Conservation (phyloP, 1,140 invertebrate species). For the Pseudomyrmex gracilis region DNA sequence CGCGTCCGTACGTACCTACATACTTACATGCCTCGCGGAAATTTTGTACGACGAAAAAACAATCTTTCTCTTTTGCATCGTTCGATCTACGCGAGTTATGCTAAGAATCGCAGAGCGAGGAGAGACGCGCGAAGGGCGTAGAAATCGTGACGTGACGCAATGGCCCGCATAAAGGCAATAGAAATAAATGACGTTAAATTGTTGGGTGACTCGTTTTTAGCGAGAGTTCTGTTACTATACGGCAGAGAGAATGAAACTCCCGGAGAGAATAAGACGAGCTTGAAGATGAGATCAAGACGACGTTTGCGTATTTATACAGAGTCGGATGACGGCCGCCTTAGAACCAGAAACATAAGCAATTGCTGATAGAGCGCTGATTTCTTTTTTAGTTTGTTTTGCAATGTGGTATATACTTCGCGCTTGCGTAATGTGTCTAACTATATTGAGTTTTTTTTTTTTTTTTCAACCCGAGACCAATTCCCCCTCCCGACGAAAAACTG, state of each 20-base stretch:
- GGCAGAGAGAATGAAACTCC: too few species aligned
- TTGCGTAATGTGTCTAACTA: neutral
- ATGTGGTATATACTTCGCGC: neutral
- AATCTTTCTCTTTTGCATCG: too few species aligned
- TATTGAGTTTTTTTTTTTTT: neutral
- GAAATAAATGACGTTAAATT: conserved; percentile 78
- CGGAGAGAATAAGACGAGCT: neutral
- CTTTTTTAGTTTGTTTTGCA: neutral
- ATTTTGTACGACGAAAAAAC: conserved; percentile 25
- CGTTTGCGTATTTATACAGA: conserved; percentile 1
- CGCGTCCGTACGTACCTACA: conserved; percentile 13
- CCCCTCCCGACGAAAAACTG: neutral
- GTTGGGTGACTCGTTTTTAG: conserved; percentile 68
- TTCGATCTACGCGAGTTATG: too few species aligned
- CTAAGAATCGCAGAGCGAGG: neutral
- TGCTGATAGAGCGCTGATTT: neutral
- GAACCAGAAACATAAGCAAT: conserved; percentile 14
- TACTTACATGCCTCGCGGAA: conserved; percentile 36
- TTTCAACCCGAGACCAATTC: neutral
- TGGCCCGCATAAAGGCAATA: conserved; percentile 75
- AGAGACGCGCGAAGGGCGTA: conserved; percentile 54
- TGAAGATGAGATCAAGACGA: conserved; percentile 23
- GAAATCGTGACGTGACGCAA: conserved; percentile 75
- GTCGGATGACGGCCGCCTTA: neutral
- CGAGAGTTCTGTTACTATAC: conserved; percentile 1